phyloP scores from a whole-genome alignment of 2,113 vertebrate genomes.

The Phyllostomus discolor region DNA sequence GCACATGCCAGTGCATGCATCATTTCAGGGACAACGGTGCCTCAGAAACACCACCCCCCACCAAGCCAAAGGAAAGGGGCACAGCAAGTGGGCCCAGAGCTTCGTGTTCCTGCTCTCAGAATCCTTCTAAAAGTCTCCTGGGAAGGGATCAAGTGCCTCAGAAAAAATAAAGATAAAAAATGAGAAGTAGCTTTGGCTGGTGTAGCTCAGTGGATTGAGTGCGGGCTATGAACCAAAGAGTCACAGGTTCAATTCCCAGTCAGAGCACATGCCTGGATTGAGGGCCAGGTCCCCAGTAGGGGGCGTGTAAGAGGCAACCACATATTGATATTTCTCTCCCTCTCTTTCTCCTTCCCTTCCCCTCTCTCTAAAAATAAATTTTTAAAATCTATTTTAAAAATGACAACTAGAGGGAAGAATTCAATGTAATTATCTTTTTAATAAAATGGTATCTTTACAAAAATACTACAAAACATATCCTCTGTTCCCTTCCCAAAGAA shows the following conservation, averaged over 20 bases:
- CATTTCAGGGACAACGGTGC: neutral
- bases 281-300: no score
- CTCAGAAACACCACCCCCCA: neutral
- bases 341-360: no score
- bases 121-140: neutral
- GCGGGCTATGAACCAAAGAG: no score
- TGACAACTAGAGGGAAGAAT: neutral
- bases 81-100: neutral
- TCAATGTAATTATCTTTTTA: neutral
- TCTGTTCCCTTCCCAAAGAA: neutral
- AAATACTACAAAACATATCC: neutral
- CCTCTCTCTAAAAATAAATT: no score
- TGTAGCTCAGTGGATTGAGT: no score
- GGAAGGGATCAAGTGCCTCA: neutral
- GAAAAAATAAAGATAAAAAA: neutral
- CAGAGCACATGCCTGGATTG: no score
- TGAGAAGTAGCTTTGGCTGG: neutral
- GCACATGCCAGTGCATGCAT: neutral
- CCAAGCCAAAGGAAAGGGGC: neutral
- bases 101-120: neutral
- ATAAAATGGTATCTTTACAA: neutral
- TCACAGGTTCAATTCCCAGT: no score
- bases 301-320: no score
- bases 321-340: no score
- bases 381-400: neutral